Evolutionary conservation across 2,888 invertebrate species (phyloP), one percentile per base, ranked within the genome.

Genomic region (Macaria liturata): DNA sequence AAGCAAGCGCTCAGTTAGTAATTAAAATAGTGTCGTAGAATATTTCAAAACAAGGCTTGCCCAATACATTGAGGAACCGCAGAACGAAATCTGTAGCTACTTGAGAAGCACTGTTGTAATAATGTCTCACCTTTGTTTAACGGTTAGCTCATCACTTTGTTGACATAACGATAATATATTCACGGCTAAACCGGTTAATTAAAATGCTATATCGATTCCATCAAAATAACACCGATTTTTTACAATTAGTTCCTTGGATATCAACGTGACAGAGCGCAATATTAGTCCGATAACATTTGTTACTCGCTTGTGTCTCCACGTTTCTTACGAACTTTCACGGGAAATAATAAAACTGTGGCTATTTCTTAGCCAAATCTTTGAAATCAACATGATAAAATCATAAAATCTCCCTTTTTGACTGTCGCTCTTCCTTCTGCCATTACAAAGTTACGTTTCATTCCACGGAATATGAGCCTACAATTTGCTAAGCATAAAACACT

Each of bases 131-230:
- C 84, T 86, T 71, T 72, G 66, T 60, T 67, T 61, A 74, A 67
- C 69, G 69, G 78, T 77, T 83, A 84, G 78, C 80, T 88, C 84
- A 88, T 88, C 80, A 80, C 78, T 83, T 83, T 83, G 81, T 86
- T 83, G 84, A 85, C 80, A 81, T 84, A 80, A 71, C 75, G 80
- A 78, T 84, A 82, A 79, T 80, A 64, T 80, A 83, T 84, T 81
- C 84, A 81, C 78, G 75, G 76, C 72, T 75, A 83, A 76, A 76
- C 75, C 64, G 77, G 77, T 69, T 83, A 81, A 80, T 83, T 83
- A 80, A 70, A 71, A 74, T 82, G 81, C 69, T 86, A 81, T 64
- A 89, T 90, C 88, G 88, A 90, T 90, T 86, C 75, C 67, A 71
- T 79, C 74, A 76, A 81, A 78, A 66, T 78, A 73, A 72, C 51